Conservation (phyloP, 1,140 invertebrate species). For the Bicyclus anynana region DNA sequence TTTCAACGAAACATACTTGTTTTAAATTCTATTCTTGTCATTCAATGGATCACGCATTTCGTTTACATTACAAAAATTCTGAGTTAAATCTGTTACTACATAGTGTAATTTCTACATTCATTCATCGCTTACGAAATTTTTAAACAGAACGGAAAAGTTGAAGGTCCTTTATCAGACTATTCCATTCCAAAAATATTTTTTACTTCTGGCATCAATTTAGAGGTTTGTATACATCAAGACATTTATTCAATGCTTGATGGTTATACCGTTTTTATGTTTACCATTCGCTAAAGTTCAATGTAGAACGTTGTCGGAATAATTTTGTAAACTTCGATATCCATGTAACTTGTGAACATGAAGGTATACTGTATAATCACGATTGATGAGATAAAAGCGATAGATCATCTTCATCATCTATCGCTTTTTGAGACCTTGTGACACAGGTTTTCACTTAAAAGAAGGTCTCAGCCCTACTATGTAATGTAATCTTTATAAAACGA, state of each 20-base stretch:
- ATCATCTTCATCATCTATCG: too few species aligned
- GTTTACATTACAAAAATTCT: neutral
- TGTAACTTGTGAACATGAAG: neutral
- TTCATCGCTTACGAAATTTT: conserved; percentile 21
- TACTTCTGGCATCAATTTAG: conserved; percentile 1
- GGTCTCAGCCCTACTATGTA: too few species aligned
- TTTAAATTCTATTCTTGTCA: neutral
- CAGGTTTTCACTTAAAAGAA: too few species aligned
- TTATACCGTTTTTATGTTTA: neutral
- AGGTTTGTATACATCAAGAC: conserved; percentile 7
- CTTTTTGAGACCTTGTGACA: too few species aligned
- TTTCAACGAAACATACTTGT: too few species aligned
- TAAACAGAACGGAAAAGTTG: conserved; percentile 1
- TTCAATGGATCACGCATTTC: neutral
- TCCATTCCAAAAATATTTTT: conserved; percentile 1
- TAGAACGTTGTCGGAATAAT: neutral
- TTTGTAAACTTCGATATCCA: neutral
- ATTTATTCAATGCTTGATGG: neutral
- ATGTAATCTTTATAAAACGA: too few species aligned
- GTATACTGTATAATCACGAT: neutral
- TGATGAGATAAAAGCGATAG: neutral
- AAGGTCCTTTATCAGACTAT: neutral
- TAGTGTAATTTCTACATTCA: neutral
- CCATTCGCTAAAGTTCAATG: neutral
- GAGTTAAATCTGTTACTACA: neutral